Conservation (phyloP, 2,888 invertebrate genomes). For the Dendrolimus houi region DNA sequence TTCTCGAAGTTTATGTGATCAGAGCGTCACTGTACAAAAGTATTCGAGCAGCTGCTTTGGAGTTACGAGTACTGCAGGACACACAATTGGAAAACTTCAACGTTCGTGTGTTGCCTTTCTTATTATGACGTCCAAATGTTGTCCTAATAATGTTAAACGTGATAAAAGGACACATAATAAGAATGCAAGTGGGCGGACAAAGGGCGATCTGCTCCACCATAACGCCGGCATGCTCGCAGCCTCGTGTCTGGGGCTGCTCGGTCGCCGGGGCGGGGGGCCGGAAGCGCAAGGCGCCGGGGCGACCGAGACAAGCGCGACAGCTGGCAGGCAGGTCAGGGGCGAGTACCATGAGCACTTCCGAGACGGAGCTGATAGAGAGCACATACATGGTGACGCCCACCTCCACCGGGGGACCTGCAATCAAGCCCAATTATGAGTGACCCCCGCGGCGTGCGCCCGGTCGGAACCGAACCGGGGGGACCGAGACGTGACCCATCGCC, state of each 20-base stretch:
- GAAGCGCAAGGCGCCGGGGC: constrained; percentile 23
- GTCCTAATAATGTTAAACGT: constrained; percentile 18
- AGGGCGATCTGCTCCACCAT: constrained; percentile 64
- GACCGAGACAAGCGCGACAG: constrained; percentile 63
- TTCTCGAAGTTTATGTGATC: constrained; percentile 1
- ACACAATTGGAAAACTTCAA: constrained; percentile 60
- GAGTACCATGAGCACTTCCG: constrained; percentile 98
- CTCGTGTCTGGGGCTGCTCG: constrained; percentile 75
- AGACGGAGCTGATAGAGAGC: constrained; percentile 98
- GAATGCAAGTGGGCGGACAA: constrained; percentile 69
- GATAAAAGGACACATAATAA: constrained; percentile 55
- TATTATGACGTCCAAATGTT: constrained; percentile 49
- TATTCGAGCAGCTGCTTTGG: constrained; percentile 52
- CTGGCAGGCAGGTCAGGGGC: constrained; percentile 68
- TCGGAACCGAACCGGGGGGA: constrained; percentile 63
- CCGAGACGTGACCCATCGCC: constrained; percentile 60
- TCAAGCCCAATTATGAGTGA: constrained; percentile 71
- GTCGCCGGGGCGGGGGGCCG: constrained; percentile 50
- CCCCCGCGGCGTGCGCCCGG: constrained; percentile 44
- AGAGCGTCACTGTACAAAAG: too few relatives aligned
- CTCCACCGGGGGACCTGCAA: constrained; percentile 97
- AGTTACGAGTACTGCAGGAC: constrained; percentile 72
- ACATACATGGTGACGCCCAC: constrained; percentile 99
- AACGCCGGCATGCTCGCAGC: constrained; percentile 74
- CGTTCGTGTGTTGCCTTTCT: constrained; percentile 61